Base-by-base conservation (phyloP, 2,888 invertebrate species). In the Nebria brevicollis region DNA sequence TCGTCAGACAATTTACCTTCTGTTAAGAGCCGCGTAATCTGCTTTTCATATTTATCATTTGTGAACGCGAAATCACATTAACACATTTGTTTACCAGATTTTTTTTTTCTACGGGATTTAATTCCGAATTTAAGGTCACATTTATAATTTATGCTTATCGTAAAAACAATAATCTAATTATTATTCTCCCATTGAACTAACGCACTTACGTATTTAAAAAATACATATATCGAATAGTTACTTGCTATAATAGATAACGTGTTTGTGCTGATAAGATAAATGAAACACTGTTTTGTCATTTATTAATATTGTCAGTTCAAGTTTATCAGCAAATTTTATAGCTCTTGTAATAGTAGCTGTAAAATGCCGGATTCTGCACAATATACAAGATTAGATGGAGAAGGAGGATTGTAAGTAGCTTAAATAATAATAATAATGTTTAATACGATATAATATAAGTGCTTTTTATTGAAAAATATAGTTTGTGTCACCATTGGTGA, bases 341-440 rank as follows among this genome's bases (percentile, higher is more conserved):
- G 8, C 13, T 54, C 13, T 13, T 11, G 13, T 11, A 11, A 54
- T 13, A 54, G 13, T 20, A 13, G 70, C 34, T 70, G 25, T 70
- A 66, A 79, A 68, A 79, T 79, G 79, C 79, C 79, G 42, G 79
- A 79, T n/a, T 20, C 79, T 0, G 43, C 79, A 15, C 74, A 79
- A 42, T 79, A 79, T 43, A 79, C 74, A n/a, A 66, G 74, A 54
- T 54, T 79, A 11, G n/a, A 66, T 11, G 70, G 34, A 7, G 75
- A 75, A 11, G 68, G 54, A 73, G 79, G 79, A 15, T 8, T 79
- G 79, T 79, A 13, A 79, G 79, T 79, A 68, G 8, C 13, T 54
- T 54, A 7, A 54, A 54, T 43, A 43, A 54, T 54, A 34, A 34
- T 34, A 34, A 1, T 1, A 34, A 34, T 34, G 0, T 34, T 34